Percentiles rank a stretch among this genome's conserved stretches.
Conservation (phyloP, 2,888 invertebrate genomes). For the Himalopsyche kuldschensis region DNA sequence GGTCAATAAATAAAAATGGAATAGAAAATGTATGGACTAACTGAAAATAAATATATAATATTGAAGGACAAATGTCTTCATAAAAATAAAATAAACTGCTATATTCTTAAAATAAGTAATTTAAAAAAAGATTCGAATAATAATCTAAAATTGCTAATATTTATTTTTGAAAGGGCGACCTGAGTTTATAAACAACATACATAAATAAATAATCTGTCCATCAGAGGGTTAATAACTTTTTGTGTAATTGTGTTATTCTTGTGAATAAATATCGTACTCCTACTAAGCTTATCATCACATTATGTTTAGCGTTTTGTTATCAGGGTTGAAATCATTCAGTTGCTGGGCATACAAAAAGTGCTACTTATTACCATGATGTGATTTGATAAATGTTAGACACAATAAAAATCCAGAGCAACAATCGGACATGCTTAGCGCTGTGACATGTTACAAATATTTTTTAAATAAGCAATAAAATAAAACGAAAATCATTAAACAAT, state of each 20-base stretch:
- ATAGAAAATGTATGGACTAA: conserved; percentile 3
- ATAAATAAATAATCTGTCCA: too few species aligned
- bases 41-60: neutral
- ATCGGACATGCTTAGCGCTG: neutral
- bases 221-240: too few species aligned
- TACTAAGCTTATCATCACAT: too few species aligned
- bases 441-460: neutral
- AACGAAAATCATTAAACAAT: neutral
- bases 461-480: neutral
- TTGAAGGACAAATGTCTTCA: neutral
- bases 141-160: too few species aligned
- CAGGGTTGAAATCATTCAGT: too few species aligned
- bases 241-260: too few species aligned
- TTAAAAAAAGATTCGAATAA: too few species aligned
- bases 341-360: neutral
- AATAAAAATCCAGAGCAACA: neutral
- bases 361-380: neutral
- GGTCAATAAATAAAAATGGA: conserved; percentile 15
- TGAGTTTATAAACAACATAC: too few species aligned
- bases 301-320: too few species aligned
- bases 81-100: neutral
- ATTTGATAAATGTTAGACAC: neutral
- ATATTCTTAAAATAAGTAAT: neutral
- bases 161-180: too few species aligned
- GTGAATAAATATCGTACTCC: too few species aligned